These are phyloP conservation scores for Drosophila fungiperda DNA, from an alignment of 2,888 invertebrate species.

Conservation along the genomic window DNA sequence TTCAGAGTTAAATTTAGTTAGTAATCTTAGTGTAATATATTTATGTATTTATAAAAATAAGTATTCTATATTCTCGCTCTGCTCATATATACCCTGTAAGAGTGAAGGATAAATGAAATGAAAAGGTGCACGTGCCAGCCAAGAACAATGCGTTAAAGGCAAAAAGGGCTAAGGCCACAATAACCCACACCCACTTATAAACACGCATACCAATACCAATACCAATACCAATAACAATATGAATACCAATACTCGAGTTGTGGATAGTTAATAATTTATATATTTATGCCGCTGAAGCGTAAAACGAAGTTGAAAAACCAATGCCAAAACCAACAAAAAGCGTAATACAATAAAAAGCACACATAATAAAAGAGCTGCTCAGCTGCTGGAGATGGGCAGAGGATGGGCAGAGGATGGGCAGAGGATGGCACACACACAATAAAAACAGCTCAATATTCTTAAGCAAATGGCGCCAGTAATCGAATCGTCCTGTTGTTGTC, in stretches of 20 bases:
- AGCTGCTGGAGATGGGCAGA: constrained; percentile 18
- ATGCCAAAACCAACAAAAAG: constrained; percentile 71
- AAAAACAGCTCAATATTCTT: constrained; percentile 34
- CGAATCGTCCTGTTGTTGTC: constrained; percentile 30
- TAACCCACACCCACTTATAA: constrained; percentile 9
- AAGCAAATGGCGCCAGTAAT: constrained; percentile 56
- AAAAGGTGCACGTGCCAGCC: constrained; percentile 49
- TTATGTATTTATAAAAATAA: background rate
- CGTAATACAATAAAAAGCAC: constrained; percentile 76
- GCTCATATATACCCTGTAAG: background rate
- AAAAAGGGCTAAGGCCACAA: constrained; percentile 63
- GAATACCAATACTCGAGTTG: constrained; percentile 45
- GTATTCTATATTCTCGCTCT: background rate
- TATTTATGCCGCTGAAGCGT: constrained; percentile 76
- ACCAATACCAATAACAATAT: constrained; percentile 16
- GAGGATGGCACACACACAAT: background rate
- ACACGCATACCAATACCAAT: constrained; percentile 7
- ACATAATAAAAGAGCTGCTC: constrained; percentile 70
- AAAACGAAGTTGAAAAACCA: constrained; percentile 76
- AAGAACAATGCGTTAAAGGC: constrained; percentile 46
- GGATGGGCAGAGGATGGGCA: background rate
- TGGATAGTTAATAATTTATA: constrained; percentile 79
- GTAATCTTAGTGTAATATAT: background rate
- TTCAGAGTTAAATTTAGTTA: background rate
- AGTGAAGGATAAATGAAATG: constrained; percentile 6